Base-by-base conservation (phyloP, 2,113 vertebrate species). In the Myotis brandtii region DNA sequence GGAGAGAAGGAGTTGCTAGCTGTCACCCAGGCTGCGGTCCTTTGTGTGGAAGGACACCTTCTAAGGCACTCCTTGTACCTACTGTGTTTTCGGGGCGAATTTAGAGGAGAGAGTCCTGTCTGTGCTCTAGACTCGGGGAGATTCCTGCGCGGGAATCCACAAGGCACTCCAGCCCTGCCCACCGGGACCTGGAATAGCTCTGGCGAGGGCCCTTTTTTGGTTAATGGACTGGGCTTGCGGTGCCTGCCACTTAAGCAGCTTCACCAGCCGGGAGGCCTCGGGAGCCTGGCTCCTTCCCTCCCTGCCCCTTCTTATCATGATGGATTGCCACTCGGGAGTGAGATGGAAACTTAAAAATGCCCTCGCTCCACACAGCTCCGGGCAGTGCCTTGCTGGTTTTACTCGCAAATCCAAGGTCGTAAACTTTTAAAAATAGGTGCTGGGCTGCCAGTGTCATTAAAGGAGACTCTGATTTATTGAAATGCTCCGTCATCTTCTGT, bases 361-460 rank as follows among this genome's bases (percentile, higher is more conserved):
- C 89, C 76, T 46, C 3, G 40, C 59, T 66, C 72, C 34, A 37
- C 70, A 34, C 69, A 12, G 96, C 89, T 83, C 93, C 0, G 17
- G 80, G 96, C 94, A 64, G 34, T 5, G 54, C 95, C 93, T 59
- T 70, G 85, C 88, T 75, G 85, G 46, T n/a, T 85, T 69, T 7
- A 48, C 86, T 96, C 13, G 17, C 89, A 94, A 84, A 95, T 92
- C 93, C 96, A 76, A 91, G 97, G 95, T 95, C 77, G 20, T 97
- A 95, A 97, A 97, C 95, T 84, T 97, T 94, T 97, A 96, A 97
- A 97, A 97, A 97, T 97, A 97, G 97, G 88, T 85, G 13, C 94
- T 21, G 79, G 67, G 87, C 94, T 90, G 95, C 95, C 95, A 73
- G 95, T 66, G 94, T 95, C 59, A 7, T 87, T 80, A 90, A 87